These are phyloP conservation scores for Tenthredo scrophulariae DNA, from an alignment of 2,888 invertebrate species.

Conservation along the genomic window DNA sequence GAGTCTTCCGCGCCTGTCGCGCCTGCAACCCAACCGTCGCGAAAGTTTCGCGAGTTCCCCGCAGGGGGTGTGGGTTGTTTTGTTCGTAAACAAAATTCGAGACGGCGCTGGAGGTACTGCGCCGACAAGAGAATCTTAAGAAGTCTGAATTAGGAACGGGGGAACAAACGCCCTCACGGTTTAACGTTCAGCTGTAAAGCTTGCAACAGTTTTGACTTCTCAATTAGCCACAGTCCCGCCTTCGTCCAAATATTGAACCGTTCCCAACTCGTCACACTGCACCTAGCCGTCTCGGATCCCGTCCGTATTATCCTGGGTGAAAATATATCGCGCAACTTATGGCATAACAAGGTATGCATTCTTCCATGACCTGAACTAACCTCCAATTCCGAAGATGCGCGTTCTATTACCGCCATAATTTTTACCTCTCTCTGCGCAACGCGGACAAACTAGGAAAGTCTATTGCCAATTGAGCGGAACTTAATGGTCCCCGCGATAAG, in stretches of 20 bases:
- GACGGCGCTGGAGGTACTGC: not conserved
- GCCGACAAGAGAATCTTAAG: slow-evolving; percentile 8
- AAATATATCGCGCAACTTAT: slow-evolving; percentile 4
- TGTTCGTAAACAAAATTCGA: slow-evolving; percentile 4
- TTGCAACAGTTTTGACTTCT: slow-evolving; percentile 74
- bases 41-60: not conserved
- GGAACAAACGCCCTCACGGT: slow-evolving; percentile 39
- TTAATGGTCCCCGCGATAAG: slow-evolving; percentile 24
- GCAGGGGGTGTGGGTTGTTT: slow-evolving; percentile 16
- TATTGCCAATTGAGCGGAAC: slow-evolving; percentile 1
- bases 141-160: not conserved
- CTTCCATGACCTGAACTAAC: not conserved
- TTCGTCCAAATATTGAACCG: slow-evolving; percentile 75
- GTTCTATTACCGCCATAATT: not conserved
- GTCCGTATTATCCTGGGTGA: not conserved
- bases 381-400: not conserved
- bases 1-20: not conserved
- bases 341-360: not conserved
- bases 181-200: slow-evolving; percentile 37
- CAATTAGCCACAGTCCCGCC: slow-evolving; percentile 76
- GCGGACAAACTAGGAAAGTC: not conserved
- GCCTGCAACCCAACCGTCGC: not conserved
- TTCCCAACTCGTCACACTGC: slow-evolving; percentile 67
- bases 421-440: not conserved
- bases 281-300: slow-evolving; percentile 26